Base-by-base conservation (phyloP, 2,797 vertebrate species). In the Siniperca undulata region DNA sequence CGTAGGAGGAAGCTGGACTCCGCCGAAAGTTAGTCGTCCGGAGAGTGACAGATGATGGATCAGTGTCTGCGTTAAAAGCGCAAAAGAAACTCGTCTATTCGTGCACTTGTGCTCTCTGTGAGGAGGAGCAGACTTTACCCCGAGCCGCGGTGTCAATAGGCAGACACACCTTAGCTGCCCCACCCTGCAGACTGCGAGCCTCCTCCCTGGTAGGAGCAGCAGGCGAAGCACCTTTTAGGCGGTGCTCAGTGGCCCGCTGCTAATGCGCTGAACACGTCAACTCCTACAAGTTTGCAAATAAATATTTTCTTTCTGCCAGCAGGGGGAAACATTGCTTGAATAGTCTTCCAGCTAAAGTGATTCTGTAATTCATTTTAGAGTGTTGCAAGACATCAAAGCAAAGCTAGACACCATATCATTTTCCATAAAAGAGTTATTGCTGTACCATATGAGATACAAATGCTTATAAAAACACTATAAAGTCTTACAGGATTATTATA, bases 111-210 rank as follows among this genome's bases (percentile, higher is more conserved):
- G 14, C 34, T 27, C 19, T 22, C 36, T 10, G 2, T 3, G 9
- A 4, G 16, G 20, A 10, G n/a, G 6, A 6, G 17, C 27, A 3
- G 59, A 30, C 60, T 48, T 67, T 1, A 1, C 13, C 12, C 52
- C 0, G 17, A 34, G 44, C 36, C 34, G 22, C 64, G 10, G 38
- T 44, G 3, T 77, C 86, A 77, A 38, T 22, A 7, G 2, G 11
- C 40, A 24, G 83, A 86, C 89, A 90, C 93, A 93, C 93, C 93
- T 93, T 71, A 11, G 34, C 20, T 1, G 78, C 86, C 88, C 77
- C 93, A 90, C 92, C 92, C 90, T 5, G 36, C 36, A 60, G 66
- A 44, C 27, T 27, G 38, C 11, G 38, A 61, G 62, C 67, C 76
- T 64, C 77, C 70, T 20, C 46, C 1, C 19, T 20, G 65, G 20